These are phyloP conservation scores for Perccottus glenii DNA, from an alignment of 2,113 vertebrate species.

Conservation along the genomic window DNA sequence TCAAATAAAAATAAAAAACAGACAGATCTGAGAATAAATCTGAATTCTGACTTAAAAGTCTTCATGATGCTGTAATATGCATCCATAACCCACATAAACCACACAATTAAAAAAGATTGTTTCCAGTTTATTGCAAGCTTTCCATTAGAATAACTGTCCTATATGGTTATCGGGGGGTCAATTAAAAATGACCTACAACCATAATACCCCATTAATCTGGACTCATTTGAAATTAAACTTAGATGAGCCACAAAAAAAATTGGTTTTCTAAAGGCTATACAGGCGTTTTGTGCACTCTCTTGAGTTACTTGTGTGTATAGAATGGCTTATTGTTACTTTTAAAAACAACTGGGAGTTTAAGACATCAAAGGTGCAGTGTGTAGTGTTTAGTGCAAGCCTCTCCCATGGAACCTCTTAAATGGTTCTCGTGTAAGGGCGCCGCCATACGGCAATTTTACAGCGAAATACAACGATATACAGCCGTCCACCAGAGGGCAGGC, in stretches of 20 bases:
- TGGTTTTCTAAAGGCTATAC: background rate
- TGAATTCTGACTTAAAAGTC: background rate
- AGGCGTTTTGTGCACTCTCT: background rate
- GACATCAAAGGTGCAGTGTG: no score
- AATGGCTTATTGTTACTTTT: no score
- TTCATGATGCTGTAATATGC: conserved; percentile 1
- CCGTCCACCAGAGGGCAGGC: no score
- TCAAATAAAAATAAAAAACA: background rate
- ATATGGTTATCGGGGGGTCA: background rate
- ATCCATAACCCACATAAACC: background rate
- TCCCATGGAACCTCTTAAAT: no score
- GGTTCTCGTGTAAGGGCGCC: no score
- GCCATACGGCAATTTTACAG: no score
- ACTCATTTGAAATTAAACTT: conserved; percentile 9
- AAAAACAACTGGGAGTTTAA: no score
- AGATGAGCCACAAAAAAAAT: background rate
- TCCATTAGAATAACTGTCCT: background rate
- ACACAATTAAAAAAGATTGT: background rate
- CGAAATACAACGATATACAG: no score
- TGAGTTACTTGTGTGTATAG: background rate
- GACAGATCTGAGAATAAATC: background rate
- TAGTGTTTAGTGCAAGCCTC: no score
- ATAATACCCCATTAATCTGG: background rate
- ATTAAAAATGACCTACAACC: background rate
- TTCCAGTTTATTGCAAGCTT: background rate